phyloP scores from a whole-genome alignment of 2,888 invertebrate genomes.

The Petrophora chlorosata region DNA sequence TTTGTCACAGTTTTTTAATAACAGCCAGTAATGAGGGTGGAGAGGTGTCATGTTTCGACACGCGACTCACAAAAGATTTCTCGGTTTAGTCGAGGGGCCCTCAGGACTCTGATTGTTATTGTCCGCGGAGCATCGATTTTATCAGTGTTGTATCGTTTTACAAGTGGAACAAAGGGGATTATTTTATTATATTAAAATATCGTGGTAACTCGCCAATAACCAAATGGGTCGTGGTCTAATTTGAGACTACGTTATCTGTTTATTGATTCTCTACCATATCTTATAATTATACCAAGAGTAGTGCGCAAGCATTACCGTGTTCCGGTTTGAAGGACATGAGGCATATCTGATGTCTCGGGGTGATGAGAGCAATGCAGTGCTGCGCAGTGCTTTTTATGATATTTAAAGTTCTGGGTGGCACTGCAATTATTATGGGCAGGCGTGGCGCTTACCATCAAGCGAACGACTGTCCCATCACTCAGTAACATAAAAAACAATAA shows the following conservation, averaged over 20 bases:
- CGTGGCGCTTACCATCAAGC: no score
- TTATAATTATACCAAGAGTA: no score
- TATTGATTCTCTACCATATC: no score
- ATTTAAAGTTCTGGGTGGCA: no score
- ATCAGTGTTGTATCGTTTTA: slow-evolving; percentile 67
- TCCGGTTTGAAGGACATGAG: no score
- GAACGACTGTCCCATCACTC: no score
- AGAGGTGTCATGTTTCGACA: slow-evolving; percentile 70
- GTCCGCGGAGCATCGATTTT: slow-evolving; percentile 67
- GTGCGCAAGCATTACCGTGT: no score
- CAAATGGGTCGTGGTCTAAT: slow-evolving; percentile 10
- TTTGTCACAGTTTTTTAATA: slow-evolving; percentile 51
- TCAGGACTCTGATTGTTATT: slow-evolving; percentile 57
- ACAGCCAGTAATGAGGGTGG: slow-evolving; percentile 67
- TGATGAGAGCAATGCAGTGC: no score
- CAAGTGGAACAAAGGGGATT: slow-evolving; percentile 52
- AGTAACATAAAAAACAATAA: no score
- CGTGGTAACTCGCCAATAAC: slow-evolving; percentile 12
- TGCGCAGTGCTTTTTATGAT: no score
- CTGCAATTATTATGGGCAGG: no score
- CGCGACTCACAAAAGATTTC: slow-evolving; percentile 60
- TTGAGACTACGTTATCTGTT: not conserved
- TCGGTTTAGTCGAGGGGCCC: slow-evolving; percentile 55
- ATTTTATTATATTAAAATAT: slow-evolving; percentile 34
- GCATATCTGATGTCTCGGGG: no score